phyloP scores from a whole-genome alignment of 2,113 vertebrate species.

The Phrynosoma blainvillii region DNA sequence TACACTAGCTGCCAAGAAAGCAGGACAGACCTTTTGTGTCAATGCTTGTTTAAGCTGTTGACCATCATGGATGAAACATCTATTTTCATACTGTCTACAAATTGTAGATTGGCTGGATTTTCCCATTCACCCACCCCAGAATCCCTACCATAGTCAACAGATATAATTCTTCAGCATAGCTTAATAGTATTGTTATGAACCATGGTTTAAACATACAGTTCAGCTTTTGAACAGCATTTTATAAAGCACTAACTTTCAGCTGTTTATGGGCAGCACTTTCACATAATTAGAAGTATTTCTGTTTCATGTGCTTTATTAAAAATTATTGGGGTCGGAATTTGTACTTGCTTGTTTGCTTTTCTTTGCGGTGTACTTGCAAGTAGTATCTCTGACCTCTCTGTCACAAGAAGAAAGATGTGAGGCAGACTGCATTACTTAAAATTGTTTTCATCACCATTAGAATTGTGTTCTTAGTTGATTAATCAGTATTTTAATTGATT shows the following conservation, averaged over 20 bases:
- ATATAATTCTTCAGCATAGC: slow-evolving; percentile 20
- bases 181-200: slow-evolving; percentile 8
- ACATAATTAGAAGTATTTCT: slow-evolving; percentile 4
- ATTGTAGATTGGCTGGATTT: slow-evolving; percentile 26
- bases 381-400: slow-evolving; percentile 31
- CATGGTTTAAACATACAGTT: slow-evolving; percentile 36
- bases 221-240: slow-evolving; percentile 41
- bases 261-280: slow-evolving; percentile 1
- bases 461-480: not conserved
- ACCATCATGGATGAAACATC: slow-evolving; percentile 2
- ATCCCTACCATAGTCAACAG: slow-evolving; percentile 50
- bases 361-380: slow-evolving; percentile 31
- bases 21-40: slow-evolving; percentile 35
- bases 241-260: slow-evolving; percentile 40
- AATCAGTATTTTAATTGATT: not conserved
- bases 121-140: not conserved
- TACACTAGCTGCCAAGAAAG: slow-evolving; percentile 35
- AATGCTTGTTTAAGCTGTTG: not conserved
- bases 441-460: not conserved
- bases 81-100: slow-evolving; percentile 26
- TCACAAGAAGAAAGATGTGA: slow-evolving; percentile 19
- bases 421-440: slow-evolving; percentile 10
- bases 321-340: not conserved
- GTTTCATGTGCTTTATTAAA: slow-evolving; percentile 2
- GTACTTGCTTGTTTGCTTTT: slow-evolving; percentile 12